Evolutionary conservation across 2,888 invertebrate genomes (phyloP).

Genomic region (Argynnis bischoffii): DNA sequence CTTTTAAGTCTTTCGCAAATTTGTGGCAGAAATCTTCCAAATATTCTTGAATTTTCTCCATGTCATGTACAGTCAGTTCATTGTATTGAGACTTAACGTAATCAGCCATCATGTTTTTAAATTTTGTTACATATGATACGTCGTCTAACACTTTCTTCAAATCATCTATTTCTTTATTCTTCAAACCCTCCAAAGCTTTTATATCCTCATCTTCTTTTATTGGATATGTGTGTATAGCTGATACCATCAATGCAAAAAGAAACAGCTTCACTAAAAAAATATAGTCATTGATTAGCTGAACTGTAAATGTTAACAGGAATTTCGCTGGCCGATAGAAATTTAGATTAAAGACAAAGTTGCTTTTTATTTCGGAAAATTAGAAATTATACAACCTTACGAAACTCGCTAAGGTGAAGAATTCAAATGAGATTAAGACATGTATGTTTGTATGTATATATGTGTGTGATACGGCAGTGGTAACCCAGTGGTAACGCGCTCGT

Average conservation of each 20-base stretch:
- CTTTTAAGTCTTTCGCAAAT: conserved; percentile 47
- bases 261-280: conserved; percentile 30
- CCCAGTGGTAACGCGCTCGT: too few relatives aligned
- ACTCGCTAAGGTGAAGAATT: too few relatives aligned
- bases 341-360: too few relatives aligned
- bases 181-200: conserved; percentile 7
- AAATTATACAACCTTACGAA: too few relatives aligned
- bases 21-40: conserved; percentile 48
- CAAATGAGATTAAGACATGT: too few relatives aligned
- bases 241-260: conserved; percentile 21
- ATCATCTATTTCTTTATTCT: conserved; percentile 22
- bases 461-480: too few relatives aligned
- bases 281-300: background rate
- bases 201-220: conserved; percentile 30
- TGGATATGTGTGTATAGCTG: conserved; percentile 21
- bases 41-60: conserved; percentile 38
- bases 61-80: conserved; percentile 41
- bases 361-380: too few relatives aligned
- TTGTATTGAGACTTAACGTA: conserved; percentile 43
- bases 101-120: conserved; percentile 45
- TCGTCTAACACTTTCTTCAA: conserved; percentile 30
- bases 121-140: conserved; percentile 44
- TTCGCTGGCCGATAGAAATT: too few relatives aligned
- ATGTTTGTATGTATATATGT: too few relatives aligned
- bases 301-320: too few relatives aligned